Evolutionary conservation across 2,113 vertebrate genomes (phyloP).

Genomic region (Vireo altiloquus): DNA sequence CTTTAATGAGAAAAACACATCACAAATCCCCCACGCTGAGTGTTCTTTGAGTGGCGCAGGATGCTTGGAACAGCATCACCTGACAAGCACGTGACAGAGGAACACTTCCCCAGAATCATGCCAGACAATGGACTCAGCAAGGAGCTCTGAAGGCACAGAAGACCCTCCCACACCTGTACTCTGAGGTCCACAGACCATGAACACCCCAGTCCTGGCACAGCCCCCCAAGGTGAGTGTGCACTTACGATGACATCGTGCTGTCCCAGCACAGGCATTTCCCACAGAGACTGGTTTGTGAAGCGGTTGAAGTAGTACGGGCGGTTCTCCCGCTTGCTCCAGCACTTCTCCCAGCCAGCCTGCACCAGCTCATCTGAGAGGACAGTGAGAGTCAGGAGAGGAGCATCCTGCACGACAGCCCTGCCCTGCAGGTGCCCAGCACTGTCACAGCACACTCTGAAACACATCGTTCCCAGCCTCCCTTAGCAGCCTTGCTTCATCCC

Average conservation of each 20-base stretch:
- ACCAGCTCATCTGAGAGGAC: constrained; percentile 87
- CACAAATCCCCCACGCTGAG: neutral
- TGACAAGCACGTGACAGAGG: neutral
- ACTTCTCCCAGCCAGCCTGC: constrained; percentile 97
- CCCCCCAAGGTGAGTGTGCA: neutral
- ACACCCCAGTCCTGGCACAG: neutral
- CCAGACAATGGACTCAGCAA: rapidly evolving
- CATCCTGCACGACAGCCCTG: neutral
- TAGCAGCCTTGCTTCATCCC: rapidly evolving
- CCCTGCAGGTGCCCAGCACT: neutral
- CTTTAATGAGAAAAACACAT: neutral
- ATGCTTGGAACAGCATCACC: neutral
- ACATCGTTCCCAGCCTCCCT: neutral
- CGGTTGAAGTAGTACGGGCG: constrained; percentile 96
- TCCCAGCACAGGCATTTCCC: constrained; percentile 95
- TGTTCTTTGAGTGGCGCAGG: neutral
- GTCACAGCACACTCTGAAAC: neutral
- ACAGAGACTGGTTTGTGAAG: constrained; percentile 98
- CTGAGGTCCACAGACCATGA: neutral
- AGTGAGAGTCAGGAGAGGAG: neutral
- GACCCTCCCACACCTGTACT: neutral
- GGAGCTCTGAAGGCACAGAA: neutral
- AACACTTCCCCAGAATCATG: neutral
- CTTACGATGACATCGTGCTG: constrained; percentile 98
- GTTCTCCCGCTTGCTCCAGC: constrained; percentile 96